These are phyloP conservation scores for Leptobrachium leishanense DNA, from an alignment of 2,113 vertebrate genomes.

Conservation along the genomic window DNA sequence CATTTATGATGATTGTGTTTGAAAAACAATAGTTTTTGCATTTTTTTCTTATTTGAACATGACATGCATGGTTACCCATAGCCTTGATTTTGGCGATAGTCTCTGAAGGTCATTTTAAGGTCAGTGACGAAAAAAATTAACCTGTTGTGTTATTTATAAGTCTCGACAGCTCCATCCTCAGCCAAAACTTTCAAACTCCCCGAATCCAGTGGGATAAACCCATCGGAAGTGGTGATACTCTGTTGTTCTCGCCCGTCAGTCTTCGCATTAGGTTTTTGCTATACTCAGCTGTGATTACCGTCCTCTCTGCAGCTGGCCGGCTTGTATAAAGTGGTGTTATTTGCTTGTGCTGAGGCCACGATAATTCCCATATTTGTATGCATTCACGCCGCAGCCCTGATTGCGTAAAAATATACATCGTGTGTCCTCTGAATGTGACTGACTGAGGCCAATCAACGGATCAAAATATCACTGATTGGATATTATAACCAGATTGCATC, in stretches of 20 bases:
- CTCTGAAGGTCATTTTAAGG: no score
- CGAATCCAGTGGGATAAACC: not conserved
- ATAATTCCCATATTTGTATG: slow-evolving; percentile 31
- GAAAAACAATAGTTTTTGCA: no score
- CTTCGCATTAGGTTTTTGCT: slow-evolving; percentile 31
- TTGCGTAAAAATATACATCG: slow-evolving; percentile 30
- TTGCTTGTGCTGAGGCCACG: slow-evolving; percentile 30
- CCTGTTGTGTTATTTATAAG: no score
- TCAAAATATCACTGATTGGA: slow-evolving; percentile 44
- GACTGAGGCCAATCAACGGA: slow-evolving; percentile 36
- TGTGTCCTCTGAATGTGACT: slow-evolving; percentile 4
- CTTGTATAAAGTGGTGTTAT: slow-evolving; percentile 12
- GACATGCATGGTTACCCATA: not conserved
- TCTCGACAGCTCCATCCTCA: no score
- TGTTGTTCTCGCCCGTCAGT: not conserved
- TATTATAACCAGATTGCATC: slow-evolving; percentile 23
- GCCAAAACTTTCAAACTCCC: no score
- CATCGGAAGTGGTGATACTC: not conserved
- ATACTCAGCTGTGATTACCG: slow-evolving; percentile 37
- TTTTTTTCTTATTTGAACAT: no score
- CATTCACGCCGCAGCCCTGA: slow-evolving; percentile 36
- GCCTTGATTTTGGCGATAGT: not conserved
- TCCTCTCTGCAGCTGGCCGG: slow-evolving; percentile 36
- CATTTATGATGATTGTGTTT: no score
- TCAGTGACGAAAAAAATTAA: no score